Evolutionary conservation across 2,888 invertebrate genomes (phyloP), one percentile per base, ranked within the genome.

Genomic region (Andrena flavipes): DNA sequence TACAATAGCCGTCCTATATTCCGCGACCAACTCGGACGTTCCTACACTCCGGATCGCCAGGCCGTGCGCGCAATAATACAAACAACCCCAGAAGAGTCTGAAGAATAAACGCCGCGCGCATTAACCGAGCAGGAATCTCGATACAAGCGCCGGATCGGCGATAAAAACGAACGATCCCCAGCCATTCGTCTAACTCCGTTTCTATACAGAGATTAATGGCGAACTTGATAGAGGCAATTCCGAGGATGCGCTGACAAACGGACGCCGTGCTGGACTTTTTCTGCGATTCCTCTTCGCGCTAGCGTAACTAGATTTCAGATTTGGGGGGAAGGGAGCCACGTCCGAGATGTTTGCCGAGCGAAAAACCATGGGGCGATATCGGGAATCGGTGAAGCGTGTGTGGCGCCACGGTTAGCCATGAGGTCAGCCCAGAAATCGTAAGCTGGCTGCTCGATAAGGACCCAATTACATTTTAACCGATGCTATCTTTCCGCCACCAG

Each of bases 401-500:
- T 42, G 82, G 76, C 69, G 65, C 42, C 26, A 30, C 33, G 78
- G 54, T 54, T 13, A 60, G 26, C 68, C 35, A 13, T 35, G 23
- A 26, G 54, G 29, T 33, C 54, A 23, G 64, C 42, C 62, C 65
- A 81, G 83, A 83, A 82, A 82, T 80, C 82, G 85, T 62, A 75
- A 72, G 82, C 74, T 56, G 65, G 59, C 63, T 48, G 84, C 88
- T 90, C 89, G 91, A 92, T 92, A 91, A 91, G 89, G 88, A 89
- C 88, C 91, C 92, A 92, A 92, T 92, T 92, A 91, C 87, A 87
- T 89, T 90, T 89, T 81, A 71, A 77, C 82, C 80, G 86, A 87
- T 88, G 80, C 82, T 88, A 87, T 89, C 88, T 85, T 76, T 63
- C 56, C 23, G 70, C 76, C 78, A 63, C 76, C 84, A 76, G 88